Percentiles rank a stretch among this genome's conserved stretches.
Conservation (phyloP, 2,797 vertebrate species). For the Coregonus suidteri region DNA sequence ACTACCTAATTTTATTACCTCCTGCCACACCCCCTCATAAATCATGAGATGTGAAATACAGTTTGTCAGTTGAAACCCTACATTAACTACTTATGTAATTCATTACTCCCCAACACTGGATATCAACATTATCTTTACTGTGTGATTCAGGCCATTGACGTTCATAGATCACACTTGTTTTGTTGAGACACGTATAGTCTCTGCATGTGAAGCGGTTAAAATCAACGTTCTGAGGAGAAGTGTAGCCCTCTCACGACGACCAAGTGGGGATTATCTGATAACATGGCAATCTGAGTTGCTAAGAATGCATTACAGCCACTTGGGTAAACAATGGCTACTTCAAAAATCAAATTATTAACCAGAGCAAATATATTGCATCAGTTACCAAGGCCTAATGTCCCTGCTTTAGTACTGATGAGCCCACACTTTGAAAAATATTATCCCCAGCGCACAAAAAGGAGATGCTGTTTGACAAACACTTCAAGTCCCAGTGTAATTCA, state of each 20-base stretch:
- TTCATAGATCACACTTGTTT: background rate
- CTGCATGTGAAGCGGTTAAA: background rate
- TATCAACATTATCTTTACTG: background rate
- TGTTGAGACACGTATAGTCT: background rate
- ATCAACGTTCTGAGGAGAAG: background rate
- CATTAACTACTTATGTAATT: no score
- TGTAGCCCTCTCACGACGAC: background rate
- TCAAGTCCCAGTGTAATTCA: slow-evolving; percentile 37
- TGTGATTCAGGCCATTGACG: background rate
- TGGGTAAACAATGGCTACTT: slow-evolving; percentile 61
- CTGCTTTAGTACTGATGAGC: slow-evolving; percentile 36
- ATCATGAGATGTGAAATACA: no score
- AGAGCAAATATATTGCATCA: slow-evolving; percentile 53
- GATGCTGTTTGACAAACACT: slow-evolving; percentile 47
- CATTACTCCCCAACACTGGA: no score
- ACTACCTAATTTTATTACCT: no score
- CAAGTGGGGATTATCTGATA: slow-evolving; percentile 38
- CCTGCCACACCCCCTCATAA: no score
- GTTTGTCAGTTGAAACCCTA: no score
- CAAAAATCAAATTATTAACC: slow-evolving; percentile 62
- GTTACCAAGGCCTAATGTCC: slow-evolving; percentile 50
- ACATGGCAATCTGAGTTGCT: slow-evolving; percentile 39
- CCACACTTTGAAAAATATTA: slow-evolving; percentile 33
- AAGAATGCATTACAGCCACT: slow-evolving; percentile 48
- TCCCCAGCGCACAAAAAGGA: slow-evolving; percentile 48